These are phyloP conservation scores for Sminthurides aquaticus DNA, from an alignment of 2,888 invertebrate species.

Conservation along the genomic window DNA sequence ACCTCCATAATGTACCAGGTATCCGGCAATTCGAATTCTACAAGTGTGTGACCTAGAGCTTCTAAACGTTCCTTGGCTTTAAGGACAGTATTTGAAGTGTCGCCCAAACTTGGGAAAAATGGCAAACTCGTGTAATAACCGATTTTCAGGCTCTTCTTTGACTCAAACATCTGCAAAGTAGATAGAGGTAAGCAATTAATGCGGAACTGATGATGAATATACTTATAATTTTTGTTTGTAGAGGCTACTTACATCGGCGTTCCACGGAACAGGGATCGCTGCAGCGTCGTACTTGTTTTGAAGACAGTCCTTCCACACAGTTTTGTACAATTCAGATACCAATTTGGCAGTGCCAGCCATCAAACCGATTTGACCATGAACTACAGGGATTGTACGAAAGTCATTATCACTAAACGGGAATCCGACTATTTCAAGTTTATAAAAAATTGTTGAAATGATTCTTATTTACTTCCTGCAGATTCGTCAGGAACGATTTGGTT, in stretches of 20 bases:
- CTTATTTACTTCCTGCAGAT: slow-evolving; percentile 21
- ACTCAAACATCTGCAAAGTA: slow-evolving; percentile 5
- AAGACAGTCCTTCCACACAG: neutral
- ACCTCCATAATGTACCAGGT: neutral
- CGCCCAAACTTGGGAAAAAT: slow-evolving; percentile 28
- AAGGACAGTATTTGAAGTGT: slow-evolving; percentile 24
- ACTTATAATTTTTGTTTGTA: too few species aligned
- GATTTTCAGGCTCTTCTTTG: slow-evolving; percentile 20
- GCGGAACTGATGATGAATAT: too few species aligned
- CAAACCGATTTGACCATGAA: neutral
- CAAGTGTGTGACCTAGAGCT: slow-evolving; percentile 24
- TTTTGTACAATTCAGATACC: slow-evolving; percentile 5
- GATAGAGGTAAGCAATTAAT: too few species aligned
- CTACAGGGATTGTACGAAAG: too few species aligned
- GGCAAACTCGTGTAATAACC: slow-evolving; percentile 30
- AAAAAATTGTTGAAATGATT: too few species aligned
- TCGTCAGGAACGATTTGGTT: slow-evolving; percentile 10
- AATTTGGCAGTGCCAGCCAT: slow-evolving; percentile 1
- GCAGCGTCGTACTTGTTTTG: slow-evolving; percentile 7
- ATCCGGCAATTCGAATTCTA: slow-evolving; percentile 28
- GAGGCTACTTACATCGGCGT: slow-evolving; percentile 2
- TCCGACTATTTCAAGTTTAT: too few species aligned
- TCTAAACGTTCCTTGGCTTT: slow-evolving; percentile 26
- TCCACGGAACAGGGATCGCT: slow-evolving; percentile 7
- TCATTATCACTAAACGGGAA: too few species aligned